A percentile compares a stretch with the other conserved stretches of the same genome.
Conservation (phyloP, 2,888 invertebrate species). For the Diadegma fenestrale region DNA sequence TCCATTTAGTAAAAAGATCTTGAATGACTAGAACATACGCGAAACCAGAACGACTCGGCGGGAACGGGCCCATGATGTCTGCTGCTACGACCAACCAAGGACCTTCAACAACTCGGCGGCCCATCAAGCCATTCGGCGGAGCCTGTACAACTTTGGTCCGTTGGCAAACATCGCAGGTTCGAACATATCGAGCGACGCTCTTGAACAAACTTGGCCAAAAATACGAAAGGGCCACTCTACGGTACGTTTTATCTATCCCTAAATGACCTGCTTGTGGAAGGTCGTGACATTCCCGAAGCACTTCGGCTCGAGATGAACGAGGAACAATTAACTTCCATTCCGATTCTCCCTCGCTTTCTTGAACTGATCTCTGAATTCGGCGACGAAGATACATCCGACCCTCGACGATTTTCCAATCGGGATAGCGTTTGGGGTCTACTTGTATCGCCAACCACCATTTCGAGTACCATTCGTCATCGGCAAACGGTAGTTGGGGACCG, state of each 20-base stretch:
- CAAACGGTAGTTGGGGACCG: background rate
- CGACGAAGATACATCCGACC: constrained; percentile 15
- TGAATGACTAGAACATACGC: constrained; percentile 66
- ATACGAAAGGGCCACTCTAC: constrained; percentile 49
- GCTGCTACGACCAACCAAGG: constrained; percentile 70
- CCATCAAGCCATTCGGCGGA: constrained; percentile 45
- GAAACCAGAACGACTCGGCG: constrained; percentile 47
- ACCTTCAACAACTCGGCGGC: constrained; percentile 32
- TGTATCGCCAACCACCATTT: background rate
- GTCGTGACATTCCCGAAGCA: constrained; percentile 51
- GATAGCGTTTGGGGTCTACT: background rate
- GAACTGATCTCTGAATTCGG: background rate
- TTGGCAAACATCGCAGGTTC: constrained; percentile 64
- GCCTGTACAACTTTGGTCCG: constrained; percentile 50
- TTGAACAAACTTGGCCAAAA: constrained; percentile 70
- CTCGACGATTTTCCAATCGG: constrained; percentile 51
- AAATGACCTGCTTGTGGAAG: constrained; percentile 53
- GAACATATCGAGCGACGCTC: constrained; percentile 59
- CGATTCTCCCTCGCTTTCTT: background rate
- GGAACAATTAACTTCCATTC: constrained; percentile 44
- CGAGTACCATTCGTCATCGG: background rate
- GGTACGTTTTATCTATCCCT: constrained; percentile 66
- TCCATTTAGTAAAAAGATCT: constrained; percentile 71
- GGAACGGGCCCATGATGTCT: constrained; percentile 73
- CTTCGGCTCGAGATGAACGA: background rate